Percentiles rank a stretch among this genome's conserved stretches.
Evolutionary conservation across 2,113 vertebrate genomes (phyloP).

Genomic region (Sturnira hondurensis): DNA sequence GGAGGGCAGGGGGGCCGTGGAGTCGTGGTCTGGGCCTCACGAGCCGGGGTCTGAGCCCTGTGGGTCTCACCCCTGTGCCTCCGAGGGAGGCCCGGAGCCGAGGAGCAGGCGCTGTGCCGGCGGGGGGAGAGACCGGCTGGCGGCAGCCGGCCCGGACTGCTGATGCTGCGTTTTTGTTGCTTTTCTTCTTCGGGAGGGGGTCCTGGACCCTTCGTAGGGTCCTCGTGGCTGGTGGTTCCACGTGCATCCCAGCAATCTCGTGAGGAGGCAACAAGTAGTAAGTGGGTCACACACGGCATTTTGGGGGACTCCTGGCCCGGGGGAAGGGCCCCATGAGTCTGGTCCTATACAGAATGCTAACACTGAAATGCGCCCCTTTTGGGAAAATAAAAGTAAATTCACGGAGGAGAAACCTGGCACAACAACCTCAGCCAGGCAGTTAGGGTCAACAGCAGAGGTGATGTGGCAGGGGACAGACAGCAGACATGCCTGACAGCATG

Average conservation of each 20-base stretch:
- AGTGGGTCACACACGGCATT: rapidly evolving
- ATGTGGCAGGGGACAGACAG: rapidly evolving
- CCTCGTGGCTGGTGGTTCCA: rapidly evolving
- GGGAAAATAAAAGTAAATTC: too few species aligned
- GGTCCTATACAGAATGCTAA: rapidly evolving
- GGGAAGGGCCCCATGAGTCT: not conserved
- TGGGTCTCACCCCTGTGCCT: not conserved
- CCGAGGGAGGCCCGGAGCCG: rapidly evolving
- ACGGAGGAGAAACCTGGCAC: rapidly evolving
- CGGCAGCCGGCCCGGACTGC: not conserved
- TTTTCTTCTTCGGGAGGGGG: too few species aligned
- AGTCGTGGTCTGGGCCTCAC: rapidly evolving
- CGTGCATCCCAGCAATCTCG: rapidly evolving
- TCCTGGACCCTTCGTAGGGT: not conserved
- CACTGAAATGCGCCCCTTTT: rapidly evolving
- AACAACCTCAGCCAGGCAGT: rapidly evolving
- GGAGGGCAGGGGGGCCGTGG: not conserved
- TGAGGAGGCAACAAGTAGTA: rapidly evolving
- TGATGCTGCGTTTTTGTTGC: not conserved
- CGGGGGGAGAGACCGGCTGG: not conserved
- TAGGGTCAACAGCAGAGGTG: rapidly evolving
- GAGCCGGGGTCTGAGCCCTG: not conserved
- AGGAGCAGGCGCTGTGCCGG: not conserved
- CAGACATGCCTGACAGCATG: rapidly evolving
- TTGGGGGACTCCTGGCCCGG: rapidly evolving